Percentiles rank a stretch among this genome's conserved stretches.
Evolutionary conservation across 35 echinoderm and acorn worm species (phyloP).

Genomic region (Chiridota heheva): DNA sequence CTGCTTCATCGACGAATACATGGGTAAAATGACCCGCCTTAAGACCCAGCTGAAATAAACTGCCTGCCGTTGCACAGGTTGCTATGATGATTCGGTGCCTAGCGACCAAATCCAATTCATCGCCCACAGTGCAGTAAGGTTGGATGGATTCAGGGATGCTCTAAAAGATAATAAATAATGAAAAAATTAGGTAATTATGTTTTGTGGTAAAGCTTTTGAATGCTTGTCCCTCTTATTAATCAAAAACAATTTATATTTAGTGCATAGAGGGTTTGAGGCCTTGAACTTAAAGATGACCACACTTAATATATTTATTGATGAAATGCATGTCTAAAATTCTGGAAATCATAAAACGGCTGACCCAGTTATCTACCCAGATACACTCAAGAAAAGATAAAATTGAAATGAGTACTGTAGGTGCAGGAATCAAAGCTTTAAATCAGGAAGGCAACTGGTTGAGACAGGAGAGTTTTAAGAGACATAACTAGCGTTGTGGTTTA

Average conservation of each 20-base stretch:
- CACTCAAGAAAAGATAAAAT: no score
- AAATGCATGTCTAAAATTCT: no score
- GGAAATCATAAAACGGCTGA: no score
- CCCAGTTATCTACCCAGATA: no score
- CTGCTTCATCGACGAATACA: conserved; percentile 87
- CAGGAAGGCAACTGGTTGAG: no score
- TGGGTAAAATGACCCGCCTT: conserved; percentile 89
- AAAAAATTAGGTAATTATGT: not conserved
- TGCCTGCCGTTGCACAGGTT: conserved; percentile 70
- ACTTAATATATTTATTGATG: no score
- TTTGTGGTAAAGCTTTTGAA: not conserved
- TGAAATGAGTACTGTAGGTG: no score
- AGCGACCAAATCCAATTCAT: conserved; percentile 56
- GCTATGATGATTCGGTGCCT: conserved; percentile 77
- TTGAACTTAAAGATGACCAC: not conserved
- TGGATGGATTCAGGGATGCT: conserved; percentile 58
- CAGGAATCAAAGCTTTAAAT: no score
- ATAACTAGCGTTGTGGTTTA: no score
- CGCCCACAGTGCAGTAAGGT: conserved; percentile 73
- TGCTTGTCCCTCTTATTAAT: not conserved
- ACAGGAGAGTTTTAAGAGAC: no score
- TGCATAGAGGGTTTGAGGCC: not conserved
- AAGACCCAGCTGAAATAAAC: conserved; percentile 77
- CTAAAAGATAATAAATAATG: conserved; percentile 26
- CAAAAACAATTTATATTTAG: not conserved